phyloP scores from a whole-genome alignment of 1,140 invertebrate genomes.

The Drosophila littoralis region DNA sequence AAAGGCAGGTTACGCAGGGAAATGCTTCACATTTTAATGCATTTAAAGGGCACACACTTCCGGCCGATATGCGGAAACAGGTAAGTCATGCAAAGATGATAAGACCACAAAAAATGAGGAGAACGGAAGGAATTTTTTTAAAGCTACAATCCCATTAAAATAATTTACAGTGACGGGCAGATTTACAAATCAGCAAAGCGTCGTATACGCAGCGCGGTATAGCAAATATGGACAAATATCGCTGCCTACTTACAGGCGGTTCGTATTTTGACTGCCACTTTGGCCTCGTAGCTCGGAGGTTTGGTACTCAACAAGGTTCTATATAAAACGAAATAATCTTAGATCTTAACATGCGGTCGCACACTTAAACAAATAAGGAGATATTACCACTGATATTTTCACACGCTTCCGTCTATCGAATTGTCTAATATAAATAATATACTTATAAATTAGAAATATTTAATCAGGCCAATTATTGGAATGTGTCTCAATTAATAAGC shows the following conservation, averaged over 20 bases:
- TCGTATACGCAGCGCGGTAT: too few relatives aligned
- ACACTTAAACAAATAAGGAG: too few relatives aligned
- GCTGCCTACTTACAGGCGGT: slow-evolving; percentile 59
- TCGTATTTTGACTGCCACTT: slow-evolving; percentile 27
- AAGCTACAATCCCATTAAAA: slow-evolving; percentile 71
- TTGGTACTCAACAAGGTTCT: too few relatives aligned
- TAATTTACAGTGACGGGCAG: slow-evolving; percentile 68
- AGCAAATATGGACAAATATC: slow-evolving; percentile 67
- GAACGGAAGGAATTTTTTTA: slow-evolving; percentile 46
- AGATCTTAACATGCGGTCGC: slow-evolving; percentile 14
- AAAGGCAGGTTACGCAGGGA: background rate
- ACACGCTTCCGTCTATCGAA: too few relatives aligned
- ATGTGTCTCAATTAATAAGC: too few relatives aligned
- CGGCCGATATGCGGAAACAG: slow-evolving; percentile 22
- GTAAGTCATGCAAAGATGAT: slow-evolving; percentile 75
- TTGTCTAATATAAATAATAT: too few relatives aligned
- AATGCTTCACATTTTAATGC: slow-evolving; percentile 55
- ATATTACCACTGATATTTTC: too few relatives aligned
- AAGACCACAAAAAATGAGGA: slow-evolving; percentile 34
- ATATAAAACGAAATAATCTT: too few relatives aligned
- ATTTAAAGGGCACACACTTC: slow-evolving; percentile 48
- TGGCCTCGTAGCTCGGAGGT: background rate
- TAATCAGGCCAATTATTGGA: too few relatives aligned
- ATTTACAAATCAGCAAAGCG: slow-evolving; percentile 52
- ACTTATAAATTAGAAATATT: too few relatives aligned